Base-by-base conservation (phyloP, 2,888 invertebrate genomes). In the Acrobasis suavella region DNA sequence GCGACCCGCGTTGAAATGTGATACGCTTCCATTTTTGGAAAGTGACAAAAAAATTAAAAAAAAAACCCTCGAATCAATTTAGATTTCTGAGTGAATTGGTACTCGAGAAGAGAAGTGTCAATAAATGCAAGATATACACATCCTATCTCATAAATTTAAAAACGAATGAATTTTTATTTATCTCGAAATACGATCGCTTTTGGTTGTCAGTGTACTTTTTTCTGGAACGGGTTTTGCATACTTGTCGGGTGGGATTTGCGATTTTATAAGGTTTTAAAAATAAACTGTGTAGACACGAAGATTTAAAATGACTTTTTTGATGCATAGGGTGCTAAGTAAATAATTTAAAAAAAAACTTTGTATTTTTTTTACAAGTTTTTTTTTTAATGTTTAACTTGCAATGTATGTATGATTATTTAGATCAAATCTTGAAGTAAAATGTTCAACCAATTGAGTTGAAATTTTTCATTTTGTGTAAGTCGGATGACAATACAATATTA, bases 171-270 rank as follows among this genome's bases (percentile, higher is more conserved):
- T 42, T 42, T 55, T 56, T 17, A 56, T 56, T 56, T 56, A 56
- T 56, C 56, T 56, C 22, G 14, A 38, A 22, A 56, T 56, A 2
- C 56, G 42, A 56, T 56, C 56, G 46, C 56, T 56, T 56, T 56
- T 56, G 22, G 14, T 1, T 17, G 56, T 56, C 56, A 56, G 17
- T 56, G 56, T 56, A 56, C 56, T 22, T 42, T 56, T 56, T 42
- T 56, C n/a, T 9, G 14, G 22, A 56, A 46, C 56, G 3, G 22
- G 56, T 56, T 42, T 22, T 42, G 56, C 56, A 42, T 15, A 22
- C 56, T 22, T 42, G 56, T 42, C 56, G 14, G 56, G 15, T 42
- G 42, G 56, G 42, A 46, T 56, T 56, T 42, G 56, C 46, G 56
- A 42, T 56, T 42, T 42, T 42, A 42, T 15, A 56, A 42, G 55